Conservation (phyloP, 2,113 vertebrate species). For the Leucosticte australis region DNA sequence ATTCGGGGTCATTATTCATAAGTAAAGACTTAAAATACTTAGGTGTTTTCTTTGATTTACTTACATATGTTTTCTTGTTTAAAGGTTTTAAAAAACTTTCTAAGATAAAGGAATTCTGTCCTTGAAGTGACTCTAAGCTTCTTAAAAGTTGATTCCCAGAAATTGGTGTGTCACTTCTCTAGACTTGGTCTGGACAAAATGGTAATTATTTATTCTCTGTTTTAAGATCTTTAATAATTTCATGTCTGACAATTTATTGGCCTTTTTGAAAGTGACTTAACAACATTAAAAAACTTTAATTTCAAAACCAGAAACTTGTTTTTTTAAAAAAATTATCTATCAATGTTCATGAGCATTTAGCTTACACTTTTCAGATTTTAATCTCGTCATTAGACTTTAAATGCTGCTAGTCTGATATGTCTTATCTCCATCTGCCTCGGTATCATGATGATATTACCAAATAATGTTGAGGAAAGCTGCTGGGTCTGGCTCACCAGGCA, state of each 20-base stretch:
- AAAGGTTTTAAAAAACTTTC: background rate
- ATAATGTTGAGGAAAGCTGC: background rate
- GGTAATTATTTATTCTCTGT: background rate
- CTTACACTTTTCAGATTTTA: background rate
- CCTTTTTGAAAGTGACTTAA: background rate
- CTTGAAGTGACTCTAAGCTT: background rate
- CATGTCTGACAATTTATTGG: background rate
- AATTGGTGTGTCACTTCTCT: background rate
- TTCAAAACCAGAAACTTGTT: background rate
- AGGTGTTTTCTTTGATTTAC: background rate
- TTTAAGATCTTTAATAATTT: background rate
- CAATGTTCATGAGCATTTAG: background rate
- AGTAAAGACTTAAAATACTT: background rate
- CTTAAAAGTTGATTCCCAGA: background rate
- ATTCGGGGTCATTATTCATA: background rate
- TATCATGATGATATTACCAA: background rate
- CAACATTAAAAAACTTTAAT: background rate
- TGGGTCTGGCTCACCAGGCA: background rate
- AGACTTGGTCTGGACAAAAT: background rate
- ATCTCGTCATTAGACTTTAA: background rate
- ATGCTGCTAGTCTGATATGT: background rate
- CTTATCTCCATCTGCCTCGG: background rate
- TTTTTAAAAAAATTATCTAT: background rate
- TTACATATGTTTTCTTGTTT: background rate
- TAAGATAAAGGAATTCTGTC: background rate